Evolutionary conservation across 2,797 vertebrate species (phyloP).

Genomic region (Microchirus variegatus): DNA sequence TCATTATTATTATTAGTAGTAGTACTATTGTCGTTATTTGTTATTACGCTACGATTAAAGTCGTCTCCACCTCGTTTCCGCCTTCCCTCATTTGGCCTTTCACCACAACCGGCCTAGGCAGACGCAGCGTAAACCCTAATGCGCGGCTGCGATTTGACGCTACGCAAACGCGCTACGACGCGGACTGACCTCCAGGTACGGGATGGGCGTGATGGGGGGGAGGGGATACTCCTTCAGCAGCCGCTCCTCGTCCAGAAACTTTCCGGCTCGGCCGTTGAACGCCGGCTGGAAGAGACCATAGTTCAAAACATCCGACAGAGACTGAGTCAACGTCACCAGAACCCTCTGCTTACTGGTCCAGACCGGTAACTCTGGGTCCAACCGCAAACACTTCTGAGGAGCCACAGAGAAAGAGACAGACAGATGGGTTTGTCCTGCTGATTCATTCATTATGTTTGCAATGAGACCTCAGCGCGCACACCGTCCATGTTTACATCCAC

Average conservation of each 20-base stretch:
- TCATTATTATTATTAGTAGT: too few relatives aligned
- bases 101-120: too few relatives aligned
- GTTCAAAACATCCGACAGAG: slow-evolving; percentile 96
- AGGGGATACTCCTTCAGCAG: slow-evolving; percentile 93
- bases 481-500: too few relatives aligned
- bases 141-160: too few relatives aligned
- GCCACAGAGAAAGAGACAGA: slow-evolving; percentile 55
- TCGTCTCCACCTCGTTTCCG: too few relatives aligned
- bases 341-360: slow-evolving; percentile 97
- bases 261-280: slow-evolving; percentile 94
- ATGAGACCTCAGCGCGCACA: too few relatives aligned
- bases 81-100: too few relatives aligned
- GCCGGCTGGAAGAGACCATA: slow-evolving; percentile 98
- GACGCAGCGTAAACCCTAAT: too few relatives aligned
- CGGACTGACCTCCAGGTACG: slow-evolving; percentile 86
- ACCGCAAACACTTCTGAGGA: slow-evolving; percentile 93
- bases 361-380: slow-evolving; percentile 93
- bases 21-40: too few relatives aligned
- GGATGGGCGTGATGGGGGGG: slow-evolving; percentile 90
- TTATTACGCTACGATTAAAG: too few relatives aligned
- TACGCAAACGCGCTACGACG: too few relatives aligned
- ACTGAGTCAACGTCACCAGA: slow-evolving; percentile 94
- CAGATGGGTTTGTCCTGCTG: slow-evolving; percentile 57
- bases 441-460: slow-evolving; percentile 11
- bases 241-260: slow-evolving; percentile 96